Conservation (phyloP, 2,797 vertebrate genomes). For the Leptodactylus fallax region DNA sequence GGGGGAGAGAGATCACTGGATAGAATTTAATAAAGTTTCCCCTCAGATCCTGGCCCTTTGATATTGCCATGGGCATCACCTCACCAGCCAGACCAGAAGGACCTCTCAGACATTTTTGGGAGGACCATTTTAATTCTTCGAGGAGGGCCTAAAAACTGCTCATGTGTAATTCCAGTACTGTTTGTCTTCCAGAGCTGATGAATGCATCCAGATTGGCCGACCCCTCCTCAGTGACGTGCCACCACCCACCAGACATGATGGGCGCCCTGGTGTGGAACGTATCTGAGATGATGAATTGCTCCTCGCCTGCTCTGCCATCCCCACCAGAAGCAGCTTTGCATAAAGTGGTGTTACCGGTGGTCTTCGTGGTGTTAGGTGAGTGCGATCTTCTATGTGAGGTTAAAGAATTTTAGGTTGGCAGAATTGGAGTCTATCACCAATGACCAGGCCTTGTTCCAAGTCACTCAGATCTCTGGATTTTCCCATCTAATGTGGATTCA, state of each 20-base stretch:
- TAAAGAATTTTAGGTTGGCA: no score
- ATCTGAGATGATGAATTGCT: conserved; percentile 66
- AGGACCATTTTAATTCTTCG: no score
- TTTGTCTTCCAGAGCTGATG: conserved; percentile 69
- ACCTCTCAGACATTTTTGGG: no score
- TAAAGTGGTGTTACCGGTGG: conserved; percentile 1
- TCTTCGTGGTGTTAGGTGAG: conserved; percentile 70
- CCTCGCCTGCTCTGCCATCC: not conserved
- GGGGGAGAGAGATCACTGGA: no score
- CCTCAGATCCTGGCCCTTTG: no score
- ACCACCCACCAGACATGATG: conserved; percentile 66
- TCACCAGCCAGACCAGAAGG: no score
- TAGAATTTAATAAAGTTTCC: no score
- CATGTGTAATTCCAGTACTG: not conserved
- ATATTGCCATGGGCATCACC: no score
- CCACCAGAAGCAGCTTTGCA: conserved; percentile 29
- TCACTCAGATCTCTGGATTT: no score
- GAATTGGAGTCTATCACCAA: no score
- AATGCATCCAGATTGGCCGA: conserved; percentile 70
- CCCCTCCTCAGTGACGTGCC: conserved; percentile 69
- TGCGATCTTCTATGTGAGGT: not conserved
- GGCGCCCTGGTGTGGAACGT: conserved; percentile 73
- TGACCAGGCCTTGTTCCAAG: no score
- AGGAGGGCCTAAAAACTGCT: not conserved
- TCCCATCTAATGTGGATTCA: not conserved